Evolutionary conservation across 2,797 vertebrate species (phyloP).

Genomic region (Ctenopoma multispine): DNA sequence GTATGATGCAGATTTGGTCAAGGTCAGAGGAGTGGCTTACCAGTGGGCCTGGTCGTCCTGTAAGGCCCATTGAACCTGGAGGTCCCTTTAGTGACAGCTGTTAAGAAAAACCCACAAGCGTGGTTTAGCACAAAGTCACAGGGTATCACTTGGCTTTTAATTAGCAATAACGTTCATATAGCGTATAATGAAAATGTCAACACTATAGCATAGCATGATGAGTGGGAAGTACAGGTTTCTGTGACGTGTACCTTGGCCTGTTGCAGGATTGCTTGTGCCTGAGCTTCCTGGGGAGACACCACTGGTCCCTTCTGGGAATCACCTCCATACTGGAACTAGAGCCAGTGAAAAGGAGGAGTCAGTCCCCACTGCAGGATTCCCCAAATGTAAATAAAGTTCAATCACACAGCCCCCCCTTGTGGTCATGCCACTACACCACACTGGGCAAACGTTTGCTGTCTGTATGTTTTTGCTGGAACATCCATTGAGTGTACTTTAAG

Average conservation of each 20-base stretch:
- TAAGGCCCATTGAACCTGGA: conserved; percentile 88
- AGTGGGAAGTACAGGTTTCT: background rate
- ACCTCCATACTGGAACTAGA: conserved; percentile 89
- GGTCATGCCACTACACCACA: conserved; percentile 56
- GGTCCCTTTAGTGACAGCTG: conserved; percentile 92
- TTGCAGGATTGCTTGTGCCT: conserved; percentile 92
- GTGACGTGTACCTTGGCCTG: conserved; percentile 87
- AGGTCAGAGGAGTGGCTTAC: conserved; percentile 79
- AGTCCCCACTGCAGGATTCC: conserved; percentile 46
- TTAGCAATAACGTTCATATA: background rate
- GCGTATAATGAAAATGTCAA: background rate
- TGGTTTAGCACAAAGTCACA: background rate
- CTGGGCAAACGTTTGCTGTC: background rate
- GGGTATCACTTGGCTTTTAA: background rate
- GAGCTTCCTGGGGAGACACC: conserved; percentile 91
- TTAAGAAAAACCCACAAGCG: conserved; percentile 43
- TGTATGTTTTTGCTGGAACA: background rate
- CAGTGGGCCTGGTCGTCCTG: conserved; percentile 89
- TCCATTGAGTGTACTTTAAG: conserved; percentile 16
- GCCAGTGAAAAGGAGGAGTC: conserved; percentile 37
- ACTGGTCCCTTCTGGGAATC: conserved; percentile 89
- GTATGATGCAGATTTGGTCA: conserved; percentile 32
- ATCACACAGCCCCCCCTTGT: conserved; percentile 80
- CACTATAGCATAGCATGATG: background rate
- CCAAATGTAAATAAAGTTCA: conserved; percentile 68